phyloP scores from a whole-genome alignment of 2,888 invertebrate genomes.

The Julus scandinavius region DNA sequence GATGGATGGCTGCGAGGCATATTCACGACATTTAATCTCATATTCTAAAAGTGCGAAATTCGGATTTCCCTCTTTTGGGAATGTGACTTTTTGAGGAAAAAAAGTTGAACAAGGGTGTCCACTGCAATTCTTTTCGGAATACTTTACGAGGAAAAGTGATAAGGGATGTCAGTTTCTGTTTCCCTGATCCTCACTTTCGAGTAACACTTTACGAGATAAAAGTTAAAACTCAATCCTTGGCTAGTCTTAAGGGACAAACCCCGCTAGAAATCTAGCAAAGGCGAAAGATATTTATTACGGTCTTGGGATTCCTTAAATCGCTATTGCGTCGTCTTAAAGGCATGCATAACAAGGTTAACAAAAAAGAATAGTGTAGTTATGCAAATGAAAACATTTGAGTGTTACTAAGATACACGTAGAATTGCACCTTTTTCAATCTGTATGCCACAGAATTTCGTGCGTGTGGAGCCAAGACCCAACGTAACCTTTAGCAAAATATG shows the following conservation, averaged over 20 bases:
- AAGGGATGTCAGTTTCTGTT: conserved; percentile 13
- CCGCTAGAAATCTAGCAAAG: conserved; percentile 13
- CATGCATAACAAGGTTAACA: background rate
- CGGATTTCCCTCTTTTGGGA: background rate
- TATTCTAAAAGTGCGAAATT: conserved; percentile 15
- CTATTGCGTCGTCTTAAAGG: background rate
- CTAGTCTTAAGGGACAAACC: background rate
- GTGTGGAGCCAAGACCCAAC: background rate
- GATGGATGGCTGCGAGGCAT: background rate
- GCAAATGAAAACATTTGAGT: background rate
- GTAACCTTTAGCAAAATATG: background rate
- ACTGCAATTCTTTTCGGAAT: background rate
- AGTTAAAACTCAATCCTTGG: conserved; percentile 41
- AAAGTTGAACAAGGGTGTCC: background rate
- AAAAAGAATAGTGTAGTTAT: background rate
- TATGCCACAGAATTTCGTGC: background rate
- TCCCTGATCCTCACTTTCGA: conserved; percentile 36
- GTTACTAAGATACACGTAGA: background rate
- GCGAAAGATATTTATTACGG: background rate
- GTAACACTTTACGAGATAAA: conserved; percentile 6
- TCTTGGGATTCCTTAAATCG: conserved; percentile 8
- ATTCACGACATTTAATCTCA: conserved; percentile 10
- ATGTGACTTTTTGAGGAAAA: background rate
- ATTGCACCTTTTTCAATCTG: background rate
- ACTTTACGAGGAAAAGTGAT: background rate